A percentile compares a stretch with the other conserved stretches of the same genome.
phyloP scores from a whole-genome alignment of 1,140 invertebrate genomes.

The Vollenhovia emeryi region DNA sequence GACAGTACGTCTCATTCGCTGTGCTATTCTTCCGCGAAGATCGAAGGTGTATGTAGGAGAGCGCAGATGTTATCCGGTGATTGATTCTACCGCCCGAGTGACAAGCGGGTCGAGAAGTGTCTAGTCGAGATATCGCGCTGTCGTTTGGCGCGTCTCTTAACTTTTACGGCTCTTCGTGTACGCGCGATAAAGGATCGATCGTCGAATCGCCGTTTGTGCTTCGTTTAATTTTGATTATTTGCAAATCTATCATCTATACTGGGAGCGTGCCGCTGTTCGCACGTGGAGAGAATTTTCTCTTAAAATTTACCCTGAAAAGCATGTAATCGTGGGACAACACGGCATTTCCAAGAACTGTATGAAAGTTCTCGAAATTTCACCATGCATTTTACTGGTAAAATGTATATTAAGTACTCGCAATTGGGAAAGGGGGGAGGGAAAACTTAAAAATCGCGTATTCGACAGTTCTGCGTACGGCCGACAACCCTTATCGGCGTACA shows the following conservation, averaged over 20 bases:
- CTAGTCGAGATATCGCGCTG: neutral
- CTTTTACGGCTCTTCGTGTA: conserved; percentile 5
- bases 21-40: neutral
- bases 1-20: neutral
- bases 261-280: neutral
- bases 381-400: no score
- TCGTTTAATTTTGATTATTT: neutral
- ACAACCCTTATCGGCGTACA: no score
- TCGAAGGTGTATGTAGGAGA: neutral
- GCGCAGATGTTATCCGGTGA: neutral
- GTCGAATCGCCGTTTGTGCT: neutral
- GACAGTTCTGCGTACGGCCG: no score
- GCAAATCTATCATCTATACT: neutral
- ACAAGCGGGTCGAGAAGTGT: neutral
- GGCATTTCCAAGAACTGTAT: no score
- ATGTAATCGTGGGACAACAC: no score
- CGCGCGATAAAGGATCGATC: neutral
- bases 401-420: no score
- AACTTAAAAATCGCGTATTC: no score
- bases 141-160: neutral
- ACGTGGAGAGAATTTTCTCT: no score
- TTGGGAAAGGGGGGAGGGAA: no score
- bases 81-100: conserved; percentile 20
- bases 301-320: no score
- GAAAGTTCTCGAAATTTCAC: no score